These are phyloP conservation scores for Octonoba sinensis DNA, from an alignment of 2,888 invertebrate genomes.

Conservation along the genomic window DNA sequence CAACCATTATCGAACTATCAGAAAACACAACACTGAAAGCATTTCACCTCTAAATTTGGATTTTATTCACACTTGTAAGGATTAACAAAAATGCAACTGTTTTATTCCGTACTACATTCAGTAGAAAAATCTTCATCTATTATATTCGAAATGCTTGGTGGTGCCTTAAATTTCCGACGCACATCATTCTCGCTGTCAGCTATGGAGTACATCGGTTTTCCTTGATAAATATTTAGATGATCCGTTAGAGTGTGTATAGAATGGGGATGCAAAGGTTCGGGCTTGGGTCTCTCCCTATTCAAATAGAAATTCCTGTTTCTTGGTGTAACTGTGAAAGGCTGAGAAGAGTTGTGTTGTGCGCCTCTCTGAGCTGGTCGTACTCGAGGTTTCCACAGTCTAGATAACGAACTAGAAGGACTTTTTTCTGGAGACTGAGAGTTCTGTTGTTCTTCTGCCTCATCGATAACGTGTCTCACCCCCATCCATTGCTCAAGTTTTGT, in stretches of 20 bases:
- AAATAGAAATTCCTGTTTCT: background rate
- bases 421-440: background rate
- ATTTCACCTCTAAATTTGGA: too few species aligned
- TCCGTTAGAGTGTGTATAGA: background rate
- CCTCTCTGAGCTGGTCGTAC: background rate
- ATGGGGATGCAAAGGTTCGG: background rate
- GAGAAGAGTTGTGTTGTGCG: background rate
- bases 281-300: background rate
- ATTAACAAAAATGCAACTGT: too few species aligned
- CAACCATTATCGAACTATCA: too few species aligned
- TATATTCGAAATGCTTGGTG: too few species aligned
- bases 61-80: too few species aligned
- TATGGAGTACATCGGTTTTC: background rate
- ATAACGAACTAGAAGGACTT: too few species aligned
- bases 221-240: background rate
- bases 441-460: background rate
- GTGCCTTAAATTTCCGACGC: too few species aligned
- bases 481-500: conserved; percentile 46
- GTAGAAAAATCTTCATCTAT: too few species aligned
- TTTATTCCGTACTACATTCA: too few species aligned
- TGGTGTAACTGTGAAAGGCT: background rate
- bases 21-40: too few species aligned
- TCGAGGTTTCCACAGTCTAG: background rate
- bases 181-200: background rate
- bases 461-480: background rate